Evolutionary conservation across 1,140 invertebrate genomes (phyloP).

Genomic region (Drosophila rufa): DNA sequence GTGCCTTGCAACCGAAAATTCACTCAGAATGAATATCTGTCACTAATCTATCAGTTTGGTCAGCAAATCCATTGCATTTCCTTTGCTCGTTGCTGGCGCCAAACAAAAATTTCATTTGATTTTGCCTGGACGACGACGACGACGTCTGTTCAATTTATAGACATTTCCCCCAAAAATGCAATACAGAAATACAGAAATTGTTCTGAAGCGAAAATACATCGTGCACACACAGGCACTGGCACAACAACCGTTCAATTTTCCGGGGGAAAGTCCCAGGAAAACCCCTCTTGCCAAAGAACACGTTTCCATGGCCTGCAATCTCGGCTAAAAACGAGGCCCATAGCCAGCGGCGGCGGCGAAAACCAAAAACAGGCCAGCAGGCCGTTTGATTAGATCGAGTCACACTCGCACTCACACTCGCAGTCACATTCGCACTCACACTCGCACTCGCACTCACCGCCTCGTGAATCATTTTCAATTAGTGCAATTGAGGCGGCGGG

Average conservation of each 20-base stretch:
- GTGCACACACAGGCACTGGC: conserved; percentile 16
- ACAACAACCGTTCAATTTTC: conserved; percentile 18
- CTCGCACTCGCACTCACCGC: conserved; percentile 17
- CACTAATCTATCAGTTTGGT: conserved; percentile 47
- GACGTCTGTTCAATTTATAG: conserved; percentile 46
- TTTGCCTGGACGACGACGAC: conserved; percentile 13
- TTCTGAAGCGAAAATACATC: conserved; percentile 24
- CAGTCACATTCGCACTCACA: conserved; percentile 12
- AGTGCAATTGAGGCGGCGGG: conserved; percentile 60
- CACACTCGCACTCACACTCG: conserved; percentile 15
- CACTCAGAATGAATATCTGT: conserved; percentile 46
- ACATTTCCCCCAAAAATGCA: conserved; percentile 48
- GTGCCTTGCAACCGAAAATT: conserved; percentile 19
- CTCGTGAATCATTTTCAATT: conserved; percentile 77
- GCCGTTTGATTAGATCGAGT: conserved; percentile 41
- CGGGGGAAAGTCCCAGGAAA: conserved; percentile 7
- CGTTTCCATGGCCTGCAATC: conserved; percentile 40
- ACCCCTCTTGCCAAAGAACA: conserved; percentile 31
- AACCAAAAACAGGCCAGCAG: conserved; percentile 21
- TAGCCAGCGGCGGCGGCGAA: conserved; percentile 19
- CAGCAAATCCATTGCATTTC: conserved; percentile 34
- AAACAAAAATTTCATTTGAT: conserved; percentile 41
- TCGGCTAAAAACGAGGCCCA: conserved; percentile 45
- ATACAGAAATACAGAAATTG: conserved; percentile 41
- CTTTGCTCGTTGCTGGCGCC: conserved; percentile 17